Evolutionary conservation across 30 jellyfish, hydroid and myxozoan species (phyloP).

Genomic region (Aurelia aurita complex sp. Pacific): DNA sequence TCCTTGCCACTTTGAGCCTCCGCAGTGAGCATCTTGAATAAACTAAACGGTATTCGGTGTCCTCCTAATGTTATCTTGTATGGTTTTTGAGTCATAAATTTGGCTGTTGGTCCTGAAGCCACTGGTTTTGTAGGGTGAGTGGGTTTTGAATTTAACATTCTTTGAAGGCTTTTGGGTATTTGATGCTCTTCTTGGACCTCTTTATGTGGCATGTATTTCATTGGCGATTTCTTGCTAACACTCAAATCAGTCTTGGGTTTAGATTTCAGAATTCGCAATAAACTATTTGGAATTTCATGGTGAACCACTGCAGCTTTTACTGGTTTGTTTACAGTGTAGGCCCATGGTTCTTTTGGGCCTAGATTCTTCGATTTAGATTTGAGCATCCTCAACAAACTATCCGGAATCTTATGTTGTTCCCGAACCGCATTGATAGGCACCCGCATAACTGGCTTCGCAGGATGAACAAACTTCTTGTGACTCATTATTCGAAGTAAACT

Average conservation of each 20-base stretch:
- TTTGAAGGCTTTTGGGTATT: neutral
- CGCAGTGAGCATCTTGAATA: slow-evolving; percentile 26
- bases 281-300: too few relatives aligned
- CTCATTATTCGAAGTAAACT: slow-evolving; percentile 27
- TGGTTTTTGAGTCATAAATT: slow-evolving; percentile 19
- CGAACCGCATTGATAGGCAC: neutral
- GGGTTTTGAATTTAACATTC: neutral
- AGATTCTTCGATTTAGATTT: neutral
- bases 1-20: slow-evolving; percentile 33
- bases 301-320: too few relatives aligned
- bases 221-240: neutral
- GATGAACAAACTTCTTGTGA: neutral
- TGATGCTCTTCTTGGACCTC: neutral
- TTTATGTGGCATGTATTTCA: neutral
- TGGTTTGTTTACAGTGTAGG: too few relatives aligned
- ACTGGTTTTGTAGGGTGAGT: neutral
- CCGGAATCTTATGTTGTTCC: slow-evolving; percentile 5
- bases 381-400: slow-evolving; percentile 1
- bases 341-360: too few relatives aligned
- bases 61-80: slow-evolving; percentile 31
- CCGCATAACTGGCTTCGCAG: neutral
- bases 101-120: neutral
- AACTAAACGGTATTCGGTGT: slow-evolving; percentile 29
- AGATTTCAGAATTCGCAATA: too few relatives aligned
- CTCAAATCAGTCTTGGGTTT: too few relatives aligned